Evolutionary conservation across 2,113 vertebrate genomes (phyloP).

Genomic region (Xenopus tropicalis): DNA sequence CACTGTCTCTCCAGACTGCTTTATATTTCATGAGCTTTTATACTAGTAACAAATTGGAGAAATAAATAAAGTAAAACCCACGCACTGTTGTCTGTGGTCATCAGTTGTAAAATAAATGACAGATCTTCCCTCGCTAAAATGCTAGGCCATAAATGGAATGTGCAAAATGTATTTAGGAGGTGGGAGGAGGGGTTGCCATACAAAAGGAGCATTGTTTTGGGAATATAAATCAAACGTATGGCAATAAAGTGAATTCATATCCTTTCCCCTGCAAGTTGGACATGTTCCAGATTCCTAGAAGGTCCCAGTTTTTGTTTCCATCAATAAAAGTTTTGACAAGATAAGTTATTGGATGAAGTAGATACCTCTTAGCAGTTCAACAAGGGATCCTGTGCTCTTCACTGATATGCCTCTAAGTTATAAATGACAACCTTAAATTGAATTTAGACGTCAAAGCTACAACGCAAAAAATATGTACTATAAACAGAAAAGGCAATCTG

Average conservation of each 20-base stretch:
- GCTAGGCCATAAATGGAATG: constrained; percentile 21
- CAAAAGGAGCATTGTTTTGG: constrained; percentile 5
- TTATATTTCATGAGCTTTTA: constrained; percentile 38
- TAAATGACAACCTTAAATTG: constrained; percentile 16
- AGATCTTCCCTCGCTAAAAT: constrained; percentile 25
- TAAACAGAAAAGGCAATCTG: constrained; percentile 1
- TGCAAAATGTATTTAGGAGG: constrained; percentile 23
- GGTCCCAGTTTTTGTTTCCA: constrained; percentile 16
- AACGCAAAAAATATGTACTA: neutral
- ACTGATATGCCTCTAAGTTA: constrained; percentile 1
- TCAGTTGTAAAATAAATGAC: constrained; percentile 32
- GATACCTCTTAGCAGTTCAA: constrained; percentile 7
- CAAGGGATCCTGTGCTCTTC: neutral
- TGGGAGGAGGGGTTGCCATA: no score
- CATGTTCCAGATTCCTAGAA: constrained; percentile 9
- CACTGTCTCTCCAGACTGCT: constrained; percentile 17
- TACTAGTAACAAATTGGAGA: constrained; percentile 26
- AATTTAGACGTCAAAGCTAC: constrained; percentile 1
- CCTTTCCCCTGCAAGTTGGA: neutral
- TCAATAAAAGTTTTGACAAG: constrained; percentile 29
- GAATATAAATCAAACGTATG: constrained; percentile 26
- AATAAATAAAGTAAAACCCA: constrained; percentile 18
- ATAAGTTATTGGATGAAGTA: constrained; percentile 21
- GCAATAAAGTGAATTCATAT: constrained; percentile 20
- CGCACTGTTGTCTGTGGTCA: constrained; percentile 21